A percentile compares a stretch with the other conserved stretches of the same genome.
Evolutionary conservation across 1,140 invertebrate species (phyloP).

Genomic region (Hestina assimilis): DNA sequence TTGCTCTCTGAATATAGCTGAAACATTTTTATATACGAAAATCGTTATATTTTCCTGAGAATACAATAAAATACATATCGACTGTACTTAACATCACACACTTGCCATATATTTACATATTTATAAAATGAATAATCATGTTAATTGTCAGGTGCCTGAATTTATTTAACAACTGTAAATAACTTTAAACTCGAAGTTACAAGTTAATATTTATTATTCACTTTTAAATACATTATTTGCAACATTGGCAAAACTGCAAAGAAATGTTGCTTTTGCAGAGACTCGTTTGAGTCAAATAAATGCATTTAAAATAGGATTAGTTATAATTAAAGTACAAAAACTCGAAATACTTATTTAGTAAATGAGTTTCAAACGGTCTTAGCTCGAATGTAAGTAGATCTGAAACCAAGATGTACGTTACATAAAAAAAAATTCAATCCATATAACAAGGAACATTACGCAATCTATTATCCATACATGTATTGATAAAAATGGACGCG

Average conservation of each 20-base stretch:
- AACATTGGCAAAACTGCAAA: slow-evolving; percentile 40
- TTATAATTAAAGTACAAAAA: slow-evolving; percentile 64
- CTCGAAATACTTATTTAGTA: slow-evolving; percentile 48
- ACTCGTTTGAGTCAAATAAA: slow-evolving; percentile 49
- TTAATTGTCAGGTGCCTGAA: neutral
- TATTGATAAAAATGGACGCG: slow-evolving; percentile 12
- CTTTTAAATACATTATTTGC: slow-evolving; percentile 37
- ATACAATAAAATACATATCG: slow-evolving; percentile 11
- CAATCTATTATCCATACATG: too few relatives aligned
- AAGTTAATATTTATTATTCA: neutral
- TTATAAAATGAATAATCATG: neutral
- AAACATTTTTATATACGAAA: slow-evolving; percentile 5
- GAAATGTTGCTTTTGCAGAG: slow-evolving; percentile 34
- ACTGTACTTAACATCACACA: slow-evolving; percentile 27
- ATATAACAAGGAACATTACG: too few relatives aligned
- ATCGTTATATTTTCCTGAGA: neutral
- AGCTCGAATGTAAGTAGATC: neutral
- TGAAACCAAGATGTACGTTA: slow-evolving; percentile 2
- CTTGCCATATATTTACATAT: slow-evolving; percentile 18
- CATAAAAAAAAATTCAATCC: too few relatives aligned
- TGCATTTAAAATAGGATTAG: slow-evolving; percentile 73
- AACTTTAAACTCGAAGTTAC: neutral
- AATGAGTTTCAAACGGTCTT: neutral
- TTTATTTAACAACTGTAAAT: slow-evolving; percentile 4
- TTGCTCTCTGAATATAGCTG: slow-evolving; percentile 6